These are phyloP conservation scores for Oscarella lobularis DNA, from an alignment of 37 sponge, comb jelly and placozoan genomes.

Conservation along the genomic window DNA sequence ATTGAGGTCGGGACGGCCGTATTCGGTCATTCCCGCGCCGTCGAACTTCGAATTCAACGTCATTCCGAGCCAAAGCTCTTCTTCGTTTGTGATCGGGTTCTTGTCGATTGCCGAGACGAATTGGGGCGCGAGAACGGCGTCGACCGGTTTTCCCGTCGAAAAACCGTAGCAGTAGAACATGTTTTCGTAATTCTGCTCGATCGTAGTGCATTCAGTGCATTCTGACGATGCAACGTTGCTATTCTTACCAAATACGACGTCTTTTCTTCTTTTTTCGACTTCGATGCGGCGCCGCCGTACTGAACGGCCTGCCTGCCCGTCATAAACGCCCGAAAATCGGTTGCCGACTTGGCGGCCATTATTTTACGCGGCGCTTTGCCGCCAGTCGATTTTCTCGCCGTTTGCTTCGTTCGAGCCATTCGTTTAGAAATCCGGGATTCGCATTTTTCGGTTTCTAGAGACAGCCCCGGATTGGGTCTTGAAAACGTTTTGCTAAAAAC, in stretches of 20 bases:
- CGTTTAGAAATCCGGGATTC: too few species aligned
- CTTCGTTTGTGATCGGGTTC: slow-evolving; percentile 19
- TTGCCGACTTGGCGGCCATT: slow-evolving; percentile 5
- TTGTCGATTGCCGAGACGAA: slow-evolving; percentile 12
- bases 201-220: too few species aligned
- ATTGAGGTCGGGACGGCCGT: slow-evolving; percentile 21
- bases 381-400: slow-evolving; percentile 34
- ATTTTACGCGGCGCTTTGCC: slow-evolving; percentile 41
- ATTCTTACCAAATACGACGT: slow-evolving; percentile 30
- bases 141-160: slow-evolving; percentile 9
- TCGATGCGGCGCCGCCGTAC: not conserved
- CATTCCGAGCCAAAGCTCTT: slow-evolving; percentile 37
- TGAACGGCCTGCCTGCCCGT: slow-evolving; percentile 15
- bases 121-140: slow-evolving; percentile 15
- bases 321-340: slow-evolving; percentile 32
- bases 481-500: too few species aligned
- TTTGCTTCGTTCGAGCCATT: slow-evolving; percentile 50
- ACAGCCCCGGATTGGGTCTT: too few species aligned
- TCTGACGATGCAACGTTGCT: too few species aligned
- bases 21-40: slow-evolving; percentile 31
- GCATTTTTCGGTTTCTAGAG: too few species aligned
- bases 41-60: slow-evolving; percentile 39
- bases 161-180: slow-evolving; percentile 38
- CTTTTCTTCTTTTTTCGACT: not conserved
- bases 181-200: slow-evolving; percentile 31